Evolutionary conservation across 2,888 invertebrate species (phyloP), one percentile per base, ranked within the genome.

Genomic region (Lochmaea crataegi): DNA sequence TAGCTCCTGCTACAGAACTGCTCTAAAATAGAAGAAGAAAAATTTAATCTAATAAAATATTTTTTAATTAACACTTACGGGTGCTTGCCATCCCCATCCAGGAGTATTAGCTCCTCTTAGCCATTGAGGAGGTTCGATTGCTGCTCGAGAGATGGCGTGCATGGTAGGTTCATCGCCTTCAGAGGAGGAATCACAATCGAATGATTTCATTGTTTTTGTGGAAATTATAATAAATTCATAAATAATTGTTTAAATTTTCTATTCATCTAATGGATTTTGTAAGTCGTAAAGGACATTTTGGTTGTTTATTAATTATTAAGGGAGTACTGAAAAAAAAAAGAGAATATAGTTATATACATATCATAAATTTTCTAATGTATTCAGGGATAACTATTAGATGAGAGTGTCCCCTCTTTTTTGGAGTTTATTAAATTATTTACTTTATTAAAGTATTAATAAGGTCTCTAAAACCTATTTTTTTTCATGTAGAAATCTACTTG

Each of bases 181-280:
- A 14, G 87, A 87, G 38, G 86, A 86, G 26, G 87, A 87, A 80
- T 87, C 87, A 69, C 87, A 87, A 77, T 87, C 87, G 79, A 87
- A 86, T 38, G 87, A 86, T 80, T 87, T 87, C 87, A 87, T 87
- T 80, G 66, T 82, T 79, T 38, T 60, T 66, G 67, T 67, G 22
- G 32, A 48, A 70, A 58, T 51, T 67, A 61, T 75, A 75, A 75
- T 38, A 12, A 60, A 65, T 32, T 75, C 75, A 75, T 38, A 12
- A 60, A 65, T 32, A n/a, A 45, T 22, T 56, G 12, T 53, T 9
- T 1, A 16, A 14, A n/a, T 6, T 14, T 48, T 48, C 6, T 6
- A 6, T 48, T 53, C 53, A 18, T 53, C 53, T 53, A 53, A 18
- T 53, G 53, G 18, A 53, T 53, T 53, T 53, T 53, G 18, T 53